These are phyloP conservation scores for Heliconius eleuchia DNA, from an alignment of 1,140 invertebrate species.

Conservation along the genomic window DNA sequence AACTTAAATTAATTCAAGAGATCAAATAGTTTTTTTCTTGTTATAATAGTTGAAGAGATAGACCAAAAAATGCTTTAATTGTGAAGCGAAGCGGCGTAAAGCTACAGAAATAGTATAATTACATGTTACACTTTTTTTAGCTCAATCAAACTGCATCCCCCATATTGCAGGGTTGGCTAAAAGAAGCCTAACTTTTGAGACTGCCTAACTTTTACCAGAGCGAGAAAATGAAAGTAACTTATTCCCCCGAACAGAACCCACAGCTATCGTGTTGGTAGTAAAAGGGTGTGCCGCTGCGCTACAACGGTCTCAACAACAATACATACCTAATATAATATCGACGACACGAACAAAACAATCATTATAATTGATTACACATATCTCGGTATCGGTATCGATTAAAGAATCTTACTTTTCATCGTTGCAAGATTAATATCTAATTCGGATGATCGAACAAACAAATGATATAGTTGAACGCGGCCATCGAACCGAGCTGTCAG, in stretches of 20 bases:
- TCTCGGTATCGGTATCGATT: slow-evolving; percentile 46
- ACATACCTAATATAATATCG: not conserved
- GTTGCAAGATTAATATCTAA: slow-evolving; percentile 71
- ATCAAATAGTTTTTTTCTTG: no score
- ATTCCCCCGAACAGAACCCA: not conserved
- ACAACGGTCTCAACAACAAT: not conserved
- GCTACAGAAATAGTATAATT: no score
- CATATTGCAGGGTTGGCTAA: no score
- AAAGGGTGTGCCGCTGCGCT: not conserved
- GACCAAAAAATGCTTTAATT: no score
- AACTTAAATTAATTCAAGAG: no score
- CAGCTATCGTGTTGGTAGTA: not conserved
- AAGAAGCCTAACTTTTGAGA: no score
- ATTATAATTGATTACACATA: slow-evolving; percentile 22
- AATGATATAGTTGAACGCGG: slow-evolving; percentile 65
- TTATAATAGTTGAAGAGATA: no score
- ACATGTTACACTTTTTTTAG: no score
- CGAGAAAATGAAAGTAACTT: no score
- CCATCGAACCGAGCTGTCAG: slow-evolving; percentile 60
- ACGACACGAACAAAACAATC: slow-evolving; percentile 10
- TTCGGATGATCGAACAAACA: slow-evolving; percentile 72
- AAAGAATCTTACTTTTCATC: slow-evolving; percentile 68
- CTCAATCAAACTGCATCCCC: no score
- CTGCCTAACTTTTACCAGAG: no score
- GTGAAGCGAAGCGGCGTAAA: no score